Percentiles rank a stretch among this genome's conserved stretches.
Conservation (phyloP, 1,140 invertebrate genomes). For the Xylocopa sonorina region DNA sequence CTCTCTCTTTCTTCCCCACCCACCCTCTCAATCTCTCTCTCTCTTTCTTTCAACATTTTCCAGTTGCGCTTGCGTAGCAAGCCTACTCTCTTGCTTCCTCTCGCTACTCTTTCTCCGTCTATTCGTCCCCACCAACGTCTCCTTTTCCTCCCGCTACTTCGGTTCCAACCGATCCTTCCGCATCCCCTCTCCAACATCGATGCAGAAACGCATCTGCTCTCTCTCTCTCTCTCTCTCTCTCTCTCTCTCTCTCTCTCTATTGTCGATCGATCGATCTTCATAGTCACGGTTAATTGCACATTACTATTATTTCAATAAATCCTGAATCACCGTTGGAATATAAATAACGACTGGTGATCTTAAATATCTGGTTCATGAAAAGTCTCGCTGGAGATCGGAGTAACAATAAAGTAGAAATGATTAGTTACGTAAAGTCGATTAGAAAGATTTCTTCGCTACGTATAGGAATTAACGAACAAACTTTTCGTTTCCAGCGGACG, state of each 20-base stretch:
- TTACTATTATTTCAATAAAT: no score
- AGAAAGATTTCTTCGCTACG: background rate
- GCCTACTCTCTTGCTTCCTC: background rate
- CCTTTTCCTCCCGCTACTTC: background rate
- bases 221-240: no score
- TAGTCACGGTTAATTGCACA: no score
- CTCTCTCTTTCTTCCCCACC: background rate
- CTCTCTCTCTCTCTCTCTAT: no score
- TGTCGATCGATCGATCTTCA: no score
- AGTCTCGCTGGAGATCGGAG: no score
- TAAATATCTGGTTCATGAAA: no score
- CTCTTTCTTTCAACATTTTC: background rate
- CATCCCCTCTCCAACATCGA: background rate
- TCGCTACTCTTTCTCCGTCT: background rate
- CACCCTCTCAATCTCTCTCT: no score
- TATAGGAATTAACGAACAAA: background rate
- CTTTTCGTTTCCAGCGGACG: conserved; percentile 65
- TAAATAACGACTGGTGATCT: no score
- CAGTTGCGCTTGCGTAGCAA: background rate
- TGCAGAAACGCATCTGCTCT: no score
- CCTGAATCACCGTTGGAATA: no score
- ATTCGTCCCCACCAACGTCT: background rate
- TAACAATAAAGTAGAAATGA: no score
- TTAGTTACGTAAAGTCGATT: background rate
- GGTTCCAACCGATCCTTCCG: background rate